These are phyloP conservation scores for Scolopax bukidnonensis DNA, from an alignment of 2,797 vertebrate species.

Conservation along the genomic window DNA sequence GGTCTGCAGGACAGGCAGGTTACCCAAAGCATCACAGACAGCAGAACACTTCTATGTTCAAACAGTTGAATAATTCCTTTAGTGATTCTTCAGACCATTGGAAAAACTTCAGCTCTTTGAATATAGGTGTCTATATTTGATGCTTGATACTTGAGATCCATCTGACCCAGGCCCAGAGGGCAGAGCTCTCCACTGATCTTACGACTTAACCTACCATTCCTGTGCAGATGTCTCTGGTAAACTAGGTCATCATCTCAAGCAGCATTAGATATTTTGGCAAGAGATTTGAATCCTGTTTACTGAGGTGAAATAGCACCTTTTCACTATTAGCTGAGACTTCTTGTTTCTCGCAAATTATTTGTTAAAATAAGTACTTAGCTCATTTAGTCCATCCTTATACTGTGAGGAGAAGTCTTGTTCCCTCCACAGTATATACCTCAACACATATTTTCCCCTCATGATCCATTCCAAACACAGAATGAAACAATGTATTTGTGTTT, in stretches of 20 bases:
- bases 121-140: neutral
- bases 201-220: neutral
- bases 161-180: neutral
- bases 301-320: neutral
- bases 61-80: neutral
- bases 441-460: neutral
- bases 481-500: neutral
- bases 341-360: neutral
- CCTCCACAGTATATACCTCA: neutral
- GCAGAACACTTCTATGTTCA: neutral
- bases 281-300: neutral
- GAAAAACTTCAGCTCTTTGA: neutral
- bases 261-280: neutral
- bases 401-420: neutral
- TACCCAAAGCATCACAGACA: neutral
- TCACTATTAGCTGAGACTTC: neutral
- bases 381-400: neutral
- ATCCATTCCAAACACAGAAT: neutral
- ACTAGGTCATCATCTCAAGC: neutral
- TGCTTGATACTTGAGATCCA: neutral
- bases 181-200: neutral
- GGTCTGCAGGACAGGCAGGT: neutral
- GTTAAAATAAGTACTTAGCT: neutral
- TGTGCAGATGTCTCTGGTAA: neutral
- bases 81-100: neutral